Evolutionary conservation across 2,888 invertebrate genomes (phyloP), one percentile per base, ranked within the genome.

Genomic region (Venustoraphidia nigricollis): DNA sequence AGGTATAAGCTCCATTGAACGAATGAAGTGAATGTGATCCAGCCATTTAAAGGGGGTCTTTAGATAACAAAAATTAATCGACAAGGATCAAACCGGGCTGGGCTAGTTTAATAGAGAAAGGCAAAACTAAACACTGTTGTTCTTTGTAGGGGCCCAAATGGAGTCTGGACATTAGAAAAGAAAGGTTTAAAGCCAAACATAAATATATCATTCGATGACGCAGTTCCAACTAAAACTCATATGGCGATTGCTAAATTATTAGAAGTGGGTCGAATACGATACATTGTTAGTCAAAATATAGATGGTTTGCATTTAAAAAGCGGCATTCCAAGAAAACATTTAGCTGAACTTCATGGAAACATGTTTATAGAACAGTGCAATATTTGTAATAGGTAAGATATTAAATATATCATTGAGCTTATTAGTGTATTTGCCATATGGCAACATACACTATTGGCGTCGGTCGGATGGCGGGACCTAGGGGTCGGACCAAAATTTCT

Each of bases 311-410:
- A 98, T 69, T 69, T 96, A 47, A 79, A 88, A 58, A 93, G 93
- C 8, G 96, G 96, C 4, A 68, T 97, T 51, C 71, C 79, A 0
- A 75, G 94, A 51, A 77, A 82, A 57, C 70, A 81, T 60, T 67
- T 98, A 52, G 81, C 95, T 9, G 97, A 98, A 67, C 72, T 98
- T 43, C 98, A 98, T 71, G 98, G 98, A 2, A 96, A 98, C 66
- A 95, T 98, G 86, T 98, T 94, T 69, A 76, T 89, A 36, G 94
- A 95, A 64, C 85, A 93, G 62, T 98, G 98, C 64, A 81, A 82
- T 62, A 76, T 81, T 57, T 98, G 98, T 69, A 82, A 84, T 65
- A 81, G 75, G 82, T 83, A 68, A 11, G 4, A 41, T 1, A 17
- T 14, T 13, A 35, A 27, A 34, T 34, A 34, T 8, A 2, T 47